These are phyloP conservation scores for Ailuropoda melanoleuca DNA, from an alignment of 2,113 vertebrate genomes.

Conservation along the genomic window DNA sequence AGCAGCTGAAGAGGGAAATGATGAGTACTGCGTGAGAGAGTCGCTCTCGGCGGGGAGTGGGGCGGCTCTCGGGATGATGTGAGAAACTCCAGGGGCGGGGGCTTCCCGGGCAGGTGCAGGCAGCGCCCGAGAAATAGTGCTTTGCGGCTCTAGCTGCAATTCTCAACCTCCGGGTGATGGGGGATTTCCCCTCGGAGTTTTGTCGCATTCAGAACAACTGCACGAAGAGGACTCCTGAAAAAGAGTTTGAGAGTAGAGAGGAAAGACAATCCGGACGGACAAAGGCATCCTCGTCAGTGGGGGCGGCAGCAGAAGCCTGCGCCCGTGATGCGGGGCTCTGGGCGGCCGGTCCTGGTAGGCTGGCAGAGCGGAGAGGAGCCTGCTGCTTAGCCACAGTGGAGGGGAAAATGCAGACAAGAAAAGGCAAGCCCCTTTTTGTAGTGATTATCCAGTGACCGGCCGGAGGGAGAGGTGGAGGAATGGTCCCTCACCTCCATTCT, in stretches of 20 bases:
- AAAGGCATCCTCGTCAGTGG: rapidly evolving
- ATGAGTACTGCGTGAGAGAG: neutral
- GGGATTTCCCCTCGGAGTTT: rapidly evolving
- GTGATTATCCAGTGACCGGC: neutral
- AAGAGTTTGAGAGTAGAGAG: neutral
- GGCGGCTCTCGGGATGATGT: neutral
- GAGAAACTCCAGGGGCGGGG: neutral
- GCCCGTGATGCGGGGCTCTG: rapidly evolving
- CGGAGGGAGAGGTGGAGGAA: rapidly evolving
- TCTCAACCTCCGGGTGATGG: neutral
- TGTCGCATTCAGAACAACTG: neutral
- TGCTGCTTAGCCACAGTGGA: neutral
- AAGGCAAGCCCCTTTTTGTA: neutral
- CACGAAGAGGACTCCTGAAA: neutral
- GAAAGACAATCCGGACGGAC: rapidly evolving
- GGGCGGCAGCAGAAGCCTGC: neutral
- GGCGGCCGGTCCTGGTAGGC: rapidly evolving
- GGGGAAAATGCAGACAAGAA: neutral
- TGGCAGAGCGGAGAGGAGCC: rapidly evolving
- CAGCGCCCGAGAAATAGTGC: neutral
- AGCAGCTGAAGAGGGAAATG: neutral
- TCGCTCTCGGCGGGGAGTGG: too few relatives aligned
- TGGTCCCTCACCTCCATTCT: neutral
- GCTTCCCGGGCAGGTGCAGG: neutral
- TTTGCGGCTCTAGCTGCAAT: neutral